Evolutionary conservation across 2,888 invertebrate species (phyloP), one percentile per base, ranked within the genome.

Genomic region (Nomada ruficornis): DNA sequence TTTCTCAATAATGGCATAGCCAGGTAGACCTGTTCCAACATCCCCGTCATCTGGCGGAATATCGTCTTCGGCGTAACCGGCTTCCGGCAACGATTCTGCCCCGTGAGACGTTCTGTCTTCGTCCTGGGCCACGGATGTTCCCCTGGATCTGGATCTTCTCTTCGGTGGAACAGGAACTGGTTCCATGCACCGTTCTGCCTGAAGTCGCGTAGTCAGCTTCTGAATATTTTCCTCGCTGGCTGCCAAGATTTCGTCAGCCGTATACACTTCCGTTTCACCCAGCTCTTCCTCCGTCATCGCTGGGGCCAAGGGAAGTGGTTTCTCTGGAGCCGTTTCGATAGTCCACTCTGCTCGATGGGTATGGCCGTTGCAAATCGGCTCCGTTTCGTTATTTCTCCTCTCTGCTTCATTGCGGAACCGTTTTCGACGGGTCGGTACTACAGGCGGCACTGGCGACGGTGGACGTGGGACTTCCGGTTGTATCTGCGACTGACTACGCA

Each of bases 1-100:
- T 94, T 97, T 97, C 77, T 97, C 97, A 62, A 98, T 96, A 44
- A 96, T 95, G 15, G 97, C 97, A 88, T 98, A 98, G 9, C 97
- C 97, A 29, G 95, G 95, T 82, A 94, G 94, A 60, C 93, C 92
- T 90, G 94, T 85, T 13, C 94, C 90, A 4, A 94, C 89, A 50
- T 93, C 92, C 73, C 92, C 84, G 1, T 94, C 90, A 67, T 94
- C 94, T 10, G 92, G 93, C 0, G 91, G 91, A 13, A 92, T 94
- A 11, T 95, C 94, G 2, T 93, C 92, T 60, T 94, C 94, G 59
- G 93, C 92, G 81, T 94, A 94, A 26, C 94, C 94, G 5, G 93
- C 85, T 50, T 94, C 94, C 2, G 93, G 93, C 5, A 96, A 92
- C 0, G 96, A 96, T 81, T 97, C 96, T 1, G 96, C 96, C 0